Evolutionary conservation across 2,888 invertebrate genomes (phyloP).

Genomic region (Miltochrista miniata): DNA sequence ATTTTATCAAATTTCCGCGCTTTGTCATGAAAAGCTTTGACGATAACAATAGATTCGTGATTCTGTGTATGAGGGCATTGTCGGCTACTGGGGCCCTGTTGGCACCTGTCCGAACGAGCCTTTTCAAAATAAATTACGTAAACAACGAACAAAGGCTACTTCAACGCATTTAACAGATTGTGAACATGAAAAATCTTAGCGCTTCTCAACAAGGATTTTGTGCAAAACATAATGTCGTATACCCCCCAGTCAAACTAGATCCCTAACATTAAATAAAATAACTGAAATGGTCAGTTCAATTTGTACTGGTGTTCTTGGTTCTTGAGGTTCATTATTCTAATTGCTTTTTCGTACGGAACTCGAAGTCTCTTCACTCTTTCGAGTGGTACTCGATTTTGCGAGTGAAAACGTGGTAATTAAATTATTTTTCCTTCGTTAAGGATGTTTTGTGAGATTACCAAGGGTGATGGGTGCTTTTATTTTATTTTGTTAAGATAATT

Average conservation of each 20-base stretch:
- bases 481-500: constrained; percentile 28
- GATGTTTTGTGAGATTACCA: constrained; percentile 62
- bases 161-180: constrained; percentile 72
- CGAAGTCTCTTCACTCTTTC: constrained; percentile 68
- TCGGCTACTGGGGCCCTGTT: constrained; percentile 1
- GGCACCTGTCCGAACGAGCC: constrained; percentile 42
- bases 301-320: constrained; percentile 38
- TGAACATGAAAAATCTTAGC: constrained; percentile 57
- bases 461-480: constrained; percentile 54
- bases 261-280: neutral
- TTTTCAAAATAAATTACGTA: constrained; percentile 45
- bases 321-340: constrained; percentile 76
- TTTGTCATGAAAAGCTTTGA: constrained; percentile 31
- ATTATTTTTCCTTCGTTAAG: constrained; percentile 64
- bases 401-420: constrained; percentile 73
- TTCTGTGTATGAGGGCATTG: constrained; percentile 12
- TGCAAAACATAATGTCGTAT: constrained; percentile 23
- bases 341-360: constrained; percentile 67
- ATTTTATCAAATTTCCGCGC: constrained; percentile 12
- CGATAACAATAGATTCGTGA: constrained; percentile 24
- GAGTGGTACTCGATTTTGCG: constrained; percentile 67
- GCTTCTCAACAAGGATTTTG: constrained; percentile 42
- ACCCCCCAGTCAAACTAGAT: constrained; percentile 25
- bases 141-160: constrained; percentile 53
- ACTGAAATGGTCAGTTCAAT: constrained; percentile 22